Base-by-base conservation (phyloP, 2,113 vertebrate species). In the Hippoglossus stenolepis region DNA sequence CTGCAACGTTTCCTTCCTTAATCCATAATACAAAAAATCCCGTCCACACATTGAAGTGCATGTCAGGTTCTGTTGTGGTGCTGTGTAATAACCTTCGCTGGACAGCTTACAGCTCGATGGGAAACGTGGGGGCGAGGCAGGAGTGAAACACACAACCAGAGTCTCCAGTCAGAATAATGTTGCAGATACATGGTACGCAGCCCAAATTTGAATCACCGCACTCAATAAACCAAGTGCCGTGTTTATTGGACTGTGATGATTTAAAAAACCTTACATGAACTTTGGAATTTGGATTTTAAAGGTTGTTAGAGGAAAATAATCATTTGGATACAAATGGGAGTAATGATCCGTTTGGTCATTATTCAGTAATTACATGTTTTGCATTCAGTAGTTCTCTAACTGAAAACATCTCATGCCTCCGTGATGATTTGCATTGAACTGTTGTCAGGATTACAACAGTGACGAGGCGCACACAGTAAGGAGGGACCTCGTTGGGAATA, bases 281-380 rank as follows among this genome's bases (percentile, higher is more conserved):
- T 54, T 54, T 51, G 47, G 47, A 51, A 54, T 54, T 54, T n/a
- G 20, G 51, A 54, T 54, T 54, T 54, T 54, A 54, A 54, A n/a
- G 51, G 18, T 54, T 54, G 20, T 54, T 21, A 54, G 51, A 54
- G 47, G 18, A 51, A 54, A 54, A 54, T 9, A 21, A 54, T 54
- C 8, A 54, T 54, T 54, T 21, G 51, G 51, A 54, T 54, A 54
- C 20, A 54, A 54, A 54, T n/a, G 51, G 14, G 47, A 51, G 51
- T n/a, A n/a, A 10, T 54, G 51, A 54, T n/a, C 51, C 51, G n/a
- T 54, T 54, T n/a, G 51, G 51, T 21, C 51, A 54, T 54, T 15
- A 15, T 4, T 21, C 18, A 54, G 51, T 54, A 51, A 18, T 51
- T 51, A 18, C 47, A 54, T 54, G 51, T n/a, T 54, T 54, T 54